Base-by-base conservation (phyloP, 2,888 invertebrate species). In the Dolichomitus sp. region DNA sequence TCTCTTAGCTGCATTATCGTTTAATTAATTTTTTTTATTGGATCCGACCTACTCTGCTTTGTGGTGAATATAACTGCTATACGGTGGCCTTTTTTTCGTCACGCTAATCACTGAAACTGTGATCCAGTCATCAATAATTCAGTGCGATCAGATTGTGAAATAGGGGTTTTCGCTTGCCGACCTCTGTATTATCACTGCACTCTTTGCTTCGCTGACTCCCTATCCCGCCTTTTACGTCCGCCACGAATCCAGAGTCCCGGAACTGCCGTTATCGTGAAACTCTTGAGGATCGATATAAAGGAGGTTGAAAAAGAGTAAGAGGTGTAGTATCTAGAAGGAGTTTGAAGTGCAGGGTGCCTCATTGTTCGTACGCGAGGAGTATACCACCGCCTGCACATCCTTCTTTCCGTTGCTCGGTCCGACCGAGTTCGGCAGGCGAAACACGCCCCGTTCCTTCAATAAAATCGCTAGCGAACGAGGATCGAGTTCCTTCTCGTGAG, bases 371-470 rank as follows among this genome's bases (percentile, higher is more conserved):
- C 45, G 65, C 66, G 57, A 54, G n/a, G 75, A 57, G 54, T 57
- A 66, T 23, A 75, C 75, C 45, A 33, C 19, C 45, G 30, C 14
- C 42, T 57, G 66, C 75, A 75, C 66, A 66, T 75, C 66, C 66
- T 48, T 75, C 75, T 75, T 66, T 75, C 19, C 66, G 65, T 33
- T 57, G 52, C 57, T 66, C 66, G 42, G 4, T 45, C 42, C 37
- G 37, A n/a, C 17, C 54, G 66, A 75, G 75, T 75, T 75, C 57
- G 54, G 75, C 52, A 75, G 66, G 66, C 75, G 66, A 75, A 75
- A 75, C 75, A 75, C 75, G 75, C 75, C 75, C 75, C 75, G 75
- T 75, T 66, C 45, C 75, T 66, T 75, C 75, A 75, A 75, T 75
- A 75, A 75, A 75, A 75, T 75, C 57, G 66, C 45, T 57, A 11